Conservation (phyloP, 2,888 invertebrate species). For the Orchestes rusci region DNA sequence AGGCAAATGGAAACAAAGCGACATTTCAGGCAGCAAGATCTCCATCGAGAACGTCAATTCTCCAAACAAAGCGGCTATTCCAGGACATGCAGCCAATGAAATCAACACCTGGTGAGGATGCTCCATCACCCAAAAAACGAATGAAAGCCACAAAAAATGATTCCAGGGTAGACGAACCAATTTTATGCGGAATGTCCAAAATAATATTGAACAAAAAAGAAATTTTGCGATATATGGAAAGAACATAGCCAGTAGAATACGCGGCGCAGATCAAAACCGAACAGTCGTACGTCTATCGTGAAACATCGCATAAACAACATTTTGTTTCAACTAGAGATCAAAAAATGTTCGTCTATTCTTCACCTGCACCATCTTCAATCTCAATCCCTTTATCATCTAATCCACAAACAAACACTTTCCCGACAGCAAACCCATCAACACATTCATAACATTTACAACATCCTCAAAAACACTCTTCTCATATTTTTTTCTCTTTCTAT, state of each 20-base stretch:
- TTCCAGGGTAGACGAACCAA: background rate
- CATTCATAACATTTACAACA: too few species aligned
- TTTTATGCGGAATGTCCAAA: background rate
- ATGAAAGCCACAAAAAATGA: background rate
- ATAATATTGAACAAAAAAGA: background rate
- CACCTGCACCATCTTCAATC: background rate
- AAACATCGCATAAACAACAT: background rate
- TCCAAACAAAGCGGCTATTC: background rate
- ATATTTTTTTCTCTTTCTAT: too few species aligned
- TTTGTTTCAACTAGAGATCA: background rate
- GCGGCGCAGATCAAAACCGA: background rate
- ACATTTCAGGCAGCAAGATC: background rate
- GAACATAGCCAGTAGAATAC: background rate
- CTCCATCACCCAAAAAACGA: background rate
- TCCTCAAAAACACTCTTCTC: too few species aligned
- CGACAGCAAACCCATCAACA: background rate
- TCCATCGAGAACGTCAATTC: background rate
- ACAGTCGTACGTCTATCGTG: background rate
- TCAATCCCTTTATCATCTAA: background rate
- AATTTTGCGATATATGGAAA: background rate
- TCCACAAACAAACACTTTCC: too few species aligned
- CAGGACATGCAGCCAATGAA: background rate
- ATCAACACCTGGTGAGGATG: background rate
- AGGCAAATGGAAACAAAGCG: background rate
- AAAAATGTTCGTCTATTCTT: background rate